Conservation (phyloP, 2,113 vertebrate species). For the Campylomormyrus tamandua region DNA sequence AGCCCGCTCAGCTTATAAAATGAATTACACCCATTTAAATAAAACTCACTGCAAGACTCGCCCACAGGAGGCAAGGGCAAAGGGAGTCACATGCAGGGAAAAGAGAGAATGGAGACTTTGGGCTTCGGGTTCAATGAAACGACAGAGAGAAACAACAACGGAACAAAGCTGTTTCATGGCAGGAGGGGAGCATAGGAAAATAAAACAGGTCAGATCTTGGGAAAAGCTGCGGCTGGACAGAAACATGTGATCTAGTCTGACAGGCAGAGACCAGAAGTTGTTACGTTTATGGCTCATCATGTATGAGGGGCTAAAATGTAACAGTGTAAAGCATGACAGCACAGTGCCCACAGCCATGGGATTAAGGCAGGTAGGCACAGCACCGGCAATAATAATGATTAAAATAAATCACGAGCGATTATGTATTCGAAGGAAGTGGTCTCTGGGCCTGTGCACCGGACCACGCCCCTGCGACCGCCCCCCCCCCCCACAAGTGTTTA, state of each 20-base stretch:
- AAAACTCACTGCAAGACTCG: background rate
- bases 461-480: background rate
- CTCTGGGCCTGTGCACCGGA: background rate
- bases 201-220: background rate
- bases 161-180: background rate
- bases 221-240: background rate
- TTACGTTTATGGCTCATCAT: too few species aligned
- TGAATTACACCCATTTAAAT: background rate
- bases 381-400: background rate
- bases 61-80: background rate
- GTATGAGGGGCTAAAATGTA: background rate
- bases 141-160: background rate
- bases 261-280: background rate
- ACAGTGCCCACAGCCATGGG: background rate
- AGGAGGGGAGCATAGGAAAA: background rate
- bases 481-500: background rate
- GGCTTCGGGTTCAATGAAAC: background rate
- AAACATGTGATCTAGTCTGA: background rate
- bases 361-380: background rate
- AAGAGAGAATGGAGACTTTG: background rate
- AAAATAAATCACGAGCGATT: background rate
- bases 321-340: background rate
- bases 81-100: background rate
- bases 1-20: background rate
- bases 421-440: background rate